Evolutionary conservation across 2,113 vertebrate species (phyloP), one percentile per base, ranked within the genome.

Genomic region (Oreochromis spilurus): DNA sequence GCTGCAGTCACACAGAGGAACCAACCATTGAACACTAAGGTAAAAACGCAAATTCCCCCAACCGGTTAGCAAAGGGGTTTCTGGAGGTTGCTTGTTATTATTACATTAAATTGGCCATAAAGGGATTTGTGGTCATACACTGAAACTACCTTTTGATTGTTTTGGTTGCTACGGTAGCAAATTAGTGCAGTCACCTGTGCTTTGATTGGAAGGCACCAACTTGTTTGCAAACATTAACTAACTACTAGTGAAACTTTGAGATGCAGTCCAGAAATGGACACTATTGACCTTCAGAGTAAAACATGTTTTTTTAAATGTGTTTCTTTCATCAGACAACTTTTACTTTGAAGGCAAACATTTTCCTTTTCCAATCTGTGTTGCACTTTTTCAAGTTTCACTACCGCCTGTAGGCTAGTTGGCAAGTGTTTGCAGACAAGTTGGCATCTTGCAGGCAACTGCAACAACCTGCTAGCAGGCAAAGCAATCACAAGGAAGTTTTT

Each of bases 151-250:
- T n/a, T 53, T 8, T 9, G 17, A 53, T 53, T 72, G 67, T 5
- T 72, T 72, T 2, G 40, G 21, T 72, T 45, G 0, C 21, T 10
- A 36, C 1, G 0, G 9, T 65, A 72, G 21, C n/a, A 26, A 45
- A 45, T 72, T 45, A 43, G 8, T 45, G 40, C 13, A 10, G 67
- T 72, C 13, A 0, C 21, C 14, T 45, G 0, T 72, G 38, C 9
- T 29, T 11, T 45, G 21, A 26, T 26, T 72, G 67, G 9, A 72
- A 72, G 21, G n/a, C 0, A 0, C 21, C 21, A 45, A 26, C 5
- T 45, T 72, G 13, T 45, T 45, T 45, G 21, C 67, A 72, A 45
- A 17, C 13, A 45, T 24, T 10, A 24, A 16, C 40, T 26, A 29
- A 29, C 1, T 26, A 45, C 67, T 26, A 45, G 21, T 45, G 38